Base-by-base conservation (phyloP, 92 coral and sea anemone species). In the Umimayanthus kanabou region DNA sequence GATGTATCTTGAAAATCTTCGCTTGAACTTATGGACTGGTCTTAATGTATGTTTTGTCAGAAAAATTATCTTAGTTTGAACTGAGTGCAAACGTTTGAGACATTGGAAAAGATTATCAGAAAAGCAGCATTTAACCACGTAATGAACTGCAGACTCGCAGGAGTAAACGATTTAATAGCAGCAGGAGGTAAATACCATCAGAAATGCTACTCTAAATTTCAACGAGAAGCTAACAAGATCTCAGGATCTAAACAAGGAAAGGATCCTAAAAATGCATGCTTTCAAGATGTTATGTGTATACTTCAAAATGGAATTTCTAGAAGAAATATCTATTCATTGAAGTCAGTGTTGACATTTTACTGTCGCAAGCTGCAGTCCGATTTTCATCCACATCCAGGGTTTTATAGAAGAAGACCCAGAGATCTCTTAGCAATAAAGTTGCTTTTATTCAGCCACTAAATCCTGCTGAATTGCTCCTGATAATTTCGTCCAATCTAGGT, bases 401-500 rank as follows among this genome's bases (percentile, higher is more conserved):
- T 67, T n/a, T 6, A 67, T 5, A 67, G 33, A n/a, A 67, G 28
- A 76, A 20, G 50, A 69, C 6, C 39, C 72, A 84, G 23, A 82
- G 61, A 2, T 87, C 15, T 80, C 93, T 90, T 73, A 85, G 90
- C 11, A 77, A 13, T 40, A 90, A 58, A 69, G 88, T 80, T 7
- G 9, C 91, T 18, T 88, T 92, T 57, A 64, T 88, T 61, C 82
- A 78, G 66, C 90, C 91, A 1, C 37, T 90, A 55, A 93, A 74
- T 80, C 90, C 88, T 57, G 22, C 94, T 13, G 88, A 90, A 83
- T 76, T 90, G 18, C 90, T 47, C 50, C 57, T 88, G 49, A 74
- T 92, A 45, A 61, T 90, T 50, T 80, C 86, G 0, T 73, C 91
- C 16, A 88, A 88, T 74, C 39, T 92, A 61, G 91, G 91, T 2